Conservation (phyloP, 2,113 vertebrate genomes). For the Aspiorhynchus laticeps region DNA sequence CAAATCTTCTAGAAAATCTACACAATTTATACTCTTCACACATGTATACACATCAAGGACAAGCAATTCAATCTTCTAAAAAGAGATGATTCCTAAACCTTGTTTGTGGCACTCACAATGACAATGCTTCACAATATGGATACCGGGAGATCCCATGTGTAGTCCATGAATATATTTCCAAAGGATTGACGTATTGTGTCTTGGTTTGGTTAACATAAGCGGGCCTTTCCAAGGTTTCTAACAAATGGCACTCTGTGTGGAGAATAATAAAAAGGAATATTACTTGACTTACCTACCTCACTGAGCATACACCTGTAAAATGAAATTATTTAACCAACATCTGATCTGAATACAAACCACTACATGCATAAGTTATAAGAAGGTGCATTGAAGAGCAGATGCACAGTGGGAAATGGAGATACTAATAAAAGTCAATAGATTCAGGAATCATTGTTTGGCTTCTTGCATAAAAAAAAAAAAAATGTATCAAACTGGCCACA, state of each 20-base stretch:
- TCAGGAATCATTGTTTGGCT: constrained; percentile 31
- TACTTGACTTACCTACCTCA: neutral
- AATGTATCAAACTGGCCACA: constrained; percentile 25
- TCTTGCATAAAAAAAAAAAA: constrained; percentile 12
- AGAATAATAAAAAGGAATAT: constrained; percentile 18
- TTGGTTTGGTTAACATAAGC: constrained; percentile 2
- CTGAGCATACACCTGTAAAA: neutral
- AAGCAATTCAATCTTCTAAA: constrained; percentile 33
- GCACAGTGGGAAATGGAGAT: constrained; percentile 65
- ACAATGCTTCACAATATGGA: neutral
- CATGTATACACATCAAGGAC: constrained; percentile 21
- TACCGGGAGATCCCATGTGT: neutral
- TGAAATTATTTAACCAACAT: constrained; percentile 7
- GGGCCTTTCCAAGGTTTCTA: constrained; percentile 13
- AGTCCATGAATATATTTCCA: constrained; percentile 12
- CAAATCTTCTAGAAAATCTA: constrained; percentile 2
- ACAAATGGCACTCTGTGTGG: constrained; percentile 29
- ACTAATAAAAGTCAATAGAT: constrained; percentile 36
- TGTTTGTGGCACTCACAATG: neutral
- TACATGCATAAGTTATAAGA: constrained; percentile 15
- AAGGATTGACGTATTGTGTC: constrained; percentile 4
- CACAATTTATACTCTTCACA: constrained; percentile 1
- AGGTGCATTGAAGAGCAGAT: neutral
- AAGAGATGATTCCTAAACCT: constrained; percentile 26
- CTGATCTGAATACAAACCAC: constrained; percentile 24